Evolutionary conservation across 2,797 vertebrate species (phyloP).

Genomic region (Pogonophryne albipinna): DNA sequence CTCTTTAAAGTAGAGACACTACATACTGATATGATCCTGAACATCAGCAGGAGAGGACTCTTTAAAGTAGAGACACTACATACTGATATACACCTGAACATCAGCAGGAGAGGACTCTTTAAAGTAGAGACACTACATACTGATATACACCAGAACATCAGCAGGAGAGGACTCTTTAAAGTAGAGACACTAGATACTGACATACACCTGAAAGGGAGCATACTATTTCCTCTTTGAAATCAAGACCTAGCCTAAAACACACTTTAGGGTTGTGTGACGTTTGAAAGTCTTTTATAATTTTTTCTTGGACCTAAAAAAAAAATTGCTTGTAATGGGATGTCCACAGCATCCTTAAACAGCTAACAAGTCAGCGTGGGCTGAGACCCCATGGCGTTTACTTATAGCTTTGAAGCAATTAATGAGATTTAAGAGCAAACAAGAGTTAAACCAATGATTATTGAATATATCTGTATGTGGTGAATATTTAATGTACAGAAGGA

Average conservation of each 20-base stretch:
- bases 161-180: too few species aligned
- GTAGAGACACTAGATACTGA: too few species aligned
- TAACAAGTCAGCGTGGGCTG: background rate
- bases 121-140: too few species aligned
- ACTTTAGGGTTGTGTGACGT: background rate
- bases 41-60: too few species aligned
- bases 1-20: too few species aligned
- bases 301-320: background rate
- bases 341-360: background rate
- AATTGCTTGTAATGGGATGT: background rate
- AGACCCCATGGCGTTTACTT: background rate
- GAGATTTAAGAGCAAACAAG: background rate
- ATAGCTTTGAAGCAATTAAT: background rate
- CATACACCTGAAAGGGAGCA: too few species aligned
- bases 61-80: too few species aligned
- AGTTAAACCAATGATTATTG: background rate
- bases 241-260: background rate
- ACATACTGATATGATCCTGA: too few species aligned
- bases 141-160: too few species aligned
- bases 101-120: too few species aligned
- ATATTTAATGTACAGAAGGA: background rate
- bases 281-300: background rate
- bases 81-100: too few species aligned
- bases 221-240: background rate
- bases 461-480: background rate